Percentiles rank a stretch among this genome's conserved stretches.
Conservation (phyloP, 2,113 vertebrate genomes). For the Oryctolagus cuniculus region mOryCun1.1 NC_091441.1:117972501-117973000, state of each 20-base stretch:
- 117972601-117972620: not conserved
- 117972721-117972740: not conserved
- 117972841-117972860: not conserved
- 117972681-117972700: not conserved
- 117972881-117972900: not conserved
- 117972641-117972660: not conserved
- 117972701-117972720: not conserved
- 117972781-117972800: not conserved
- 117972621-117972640: slow-evolving; percentile 19
- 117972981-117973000: not conserved
- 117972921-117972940: not conserved
- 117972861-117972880: not conserved
- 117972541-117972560: slow-evolving; percentile 24
- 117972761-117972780: not conserved
- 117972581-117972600: not conserved
- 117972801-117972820: not conserved
- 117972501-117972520: slow-evolving; percentile 17
- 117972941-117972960: not conserved
- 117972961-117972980: not conserved
- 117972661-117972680: not conserved
- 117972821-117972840: not conserved
- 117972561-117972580: slow-evolving; percentile 18
- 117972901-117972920: not conserved
- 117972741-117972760: slow-evolving; percentile 19
- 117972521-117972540: slow-evolving; percentile 9